A percentile compares a stretch with the other conserved stretches of the same genome.
phyloP scores from a whole-genome alignment of 2,797 vertebrate species.

The Coendou prehensilis region DNA sequence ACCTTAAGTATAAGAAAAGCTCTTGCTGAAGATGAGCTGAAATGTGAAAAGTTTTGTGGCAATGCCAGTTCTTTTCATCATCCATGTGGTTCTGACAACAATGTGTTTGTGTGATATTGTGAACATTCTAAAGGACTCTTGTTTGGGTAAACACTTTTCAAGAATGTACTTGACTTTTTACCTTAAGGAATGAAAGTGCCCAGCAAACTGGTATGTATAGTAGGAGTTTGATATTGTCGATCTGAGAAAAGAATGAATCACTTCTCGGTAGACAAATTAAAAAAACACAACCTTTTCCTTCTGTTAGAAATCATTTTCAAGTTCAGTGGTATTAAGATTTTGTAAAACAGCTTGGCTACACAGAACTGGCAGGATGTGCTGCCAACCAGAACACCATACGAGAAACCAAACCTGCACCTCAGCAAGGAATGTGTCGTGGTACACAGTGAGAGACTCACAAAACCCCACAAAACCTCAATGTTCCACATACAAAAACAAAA shows the following conservation, averaged over 20 bases:
- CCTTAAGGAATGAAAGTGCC: background rate
- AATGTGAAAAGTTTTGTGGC: background rate
- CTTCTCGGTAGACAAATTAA: background rate
- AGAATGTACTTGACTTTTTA: background rate
- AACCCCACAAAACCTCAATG: background rate
- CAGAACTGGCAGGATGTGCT: slow-evolving; percentile 59
- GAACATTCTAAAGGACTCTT: background rate
- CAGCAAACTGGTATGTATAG: background rate
- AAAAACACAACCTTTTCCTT: background rate
- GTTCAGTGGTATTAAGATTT: slow-evolving; percentile 63
- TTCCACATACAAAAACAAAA: background rate
- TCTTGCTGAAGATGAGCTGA: too few relatives aligned
- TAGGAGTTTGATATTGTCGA: background rate
- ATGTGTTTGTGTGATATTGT: background rate
- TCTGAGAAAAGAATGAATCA: background rate
- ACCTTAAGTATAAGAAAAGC: background rate
- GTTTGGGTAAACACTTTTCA: background rate
- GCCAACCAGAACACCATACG: slow-evolving; percentile 41
- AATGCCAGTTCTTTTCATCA: background rate
- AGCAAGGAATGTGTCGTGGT: background rate
- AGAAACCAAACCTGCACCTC: slow-evolving; percentile 61
- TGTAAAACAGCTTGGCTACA: slow-evolving; percentile 55
- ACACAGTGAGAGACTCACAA: slow-evolving; percentile 25
- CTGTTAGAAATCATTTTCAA: slow-evolving; percentile 61
- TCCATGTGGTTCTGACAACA: too few relatives aligned